Evolutionary conservation across 2,113 vertebrate species (phyloP), one percentile per base, ranked within the genome.

Genomic region (Epinephelus cyanopodus): DNA sequence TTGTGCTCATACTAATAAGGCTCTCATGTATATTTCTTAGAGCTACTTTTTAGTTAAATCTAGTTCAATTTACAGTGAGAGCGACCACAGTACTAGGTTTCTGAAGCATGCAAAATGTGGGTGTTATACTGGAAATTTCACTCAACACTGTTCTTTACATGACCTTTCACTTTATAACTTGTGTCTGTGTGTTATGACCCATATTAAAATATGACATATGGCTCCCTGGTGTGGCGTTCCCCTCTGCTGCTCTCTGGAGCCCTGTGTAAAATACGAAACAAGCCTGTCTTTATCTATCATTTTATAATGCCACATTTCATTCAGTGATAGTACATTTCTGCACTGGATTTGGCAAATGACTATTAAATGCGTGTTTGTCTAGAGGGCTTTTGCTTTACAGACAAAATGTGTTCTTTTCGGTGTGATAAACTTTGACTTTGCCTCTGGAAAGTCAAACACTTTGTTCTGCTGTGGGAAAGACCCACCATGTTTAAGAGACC

Each of bases 131-230:
- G 64, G 70, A 47, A 21, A 56, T 75, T 74, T 47, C 52, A 56
- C 48, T 77, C 11, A 37, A 37, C 72, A 54, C 54, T 39, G 45
- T 66, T 29, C 70, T 80, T 76, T 45, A 61, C 45, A 45, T 61
- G 84, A 66, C 53, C 80, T 70, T 77, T 86, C 57, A 67, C 61
- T 85, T 89, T 74, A 87, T 60, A n/a, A 81, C 71, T 74, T 62
- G 39, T 57, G 50, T 87, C 70, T 83, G 68, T 62, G 71, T 83
- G 77, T 86, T 91, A 83, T 79, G 86, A 89, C 77, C 74, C 85
- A 81, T 87, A 86, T 79, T 37, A 37, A 37, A 90, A 88, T 68
- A 69, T 82, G 74, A 84, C 78, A 77, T 73, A 83, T 56, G 68
- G 65, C 58, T 81, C 71, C 52, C 65, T 18, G 42, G 53, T 77